Percentiles rank a stretch among this genome's conserved stretches.
Conservation (phyloP, 2,113 vertebrate species). For the Ceuthmochares aereus region DNA sequence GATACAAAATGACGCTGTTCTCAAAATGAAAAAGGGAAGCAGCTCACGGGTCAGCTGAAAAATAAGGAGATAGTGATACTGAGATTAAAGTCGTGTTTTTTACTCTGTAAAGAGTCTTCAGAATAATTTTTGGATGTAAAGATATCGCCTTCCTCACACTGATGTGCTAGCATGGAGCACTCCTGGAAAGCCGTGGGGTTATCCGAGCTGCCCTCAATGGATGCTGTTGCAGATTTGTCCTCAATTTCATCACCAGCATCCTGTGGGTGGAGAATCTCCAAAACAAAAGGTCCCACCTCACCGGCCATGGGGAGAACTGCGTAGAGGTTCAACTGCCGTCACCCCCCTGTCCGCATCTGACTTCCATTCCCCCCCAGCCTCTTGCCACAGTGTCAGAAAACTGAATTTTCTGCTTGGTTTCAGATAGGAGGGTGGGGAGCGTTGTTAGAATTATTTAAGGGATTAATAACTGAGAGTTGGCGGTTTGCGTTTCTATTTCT, state of each 20-base stretch:
- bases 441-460: not conserved
- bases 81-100: not conserved
- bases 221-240: not conserved
- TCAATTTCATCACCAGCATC: not conserved
- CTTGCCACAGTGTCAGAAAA: not conserved
- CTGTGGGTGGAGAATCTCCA: not conserved
- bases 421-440: not conserved
- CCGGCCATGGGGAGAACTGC: accelerated
- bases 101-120: accelerated
- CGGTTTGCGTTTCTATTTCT: not conserved
- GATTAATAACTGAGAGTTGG: not conserved
- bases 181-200: not conserved
- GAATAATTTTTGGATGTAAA: accelerated
- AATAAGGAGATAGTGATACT: not conserved
- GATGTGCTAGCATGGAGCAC: accelerated
- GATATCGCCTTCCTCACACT: not conserved
- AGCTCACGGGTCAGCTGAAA: not conserved
- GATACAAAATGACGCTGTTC: not conserved
- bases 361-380: no score
- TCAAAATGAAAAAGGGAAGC: not conserved
- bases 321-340: not conserved
- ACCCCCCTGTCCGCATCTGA: not conserved
- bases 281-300: not conserved
- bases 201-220: not conserved
- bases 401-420: not conserved